Conservation (phyloP, 2,888 invertebrate genomes). For the Dromius quadrimaculatus region DNA sequence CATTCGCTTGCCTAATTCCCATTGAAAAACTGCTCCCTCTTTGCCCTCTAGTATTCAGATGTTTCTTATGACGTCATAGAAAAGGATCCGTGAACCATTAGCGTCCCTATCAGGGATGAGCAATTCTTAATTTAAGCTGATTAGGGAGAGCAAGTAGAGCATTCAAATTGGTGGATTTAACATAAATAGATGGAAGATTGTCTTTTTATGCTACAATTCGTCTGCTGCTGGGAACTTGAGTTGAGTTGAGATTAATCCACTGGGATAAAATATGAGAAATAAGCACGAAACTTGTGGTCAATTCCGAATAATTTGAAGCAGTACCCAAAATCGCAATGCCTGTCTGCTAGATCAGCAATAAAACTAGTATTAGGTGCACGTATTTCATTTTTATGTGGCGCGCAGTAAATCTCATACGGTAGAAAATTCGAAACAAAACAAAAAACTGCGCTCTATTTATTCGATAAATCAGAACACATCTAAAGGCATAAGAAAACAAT, state of each 20-base stretch:
- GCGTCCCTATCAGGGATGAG: background rate
- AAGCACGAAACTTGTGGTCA: too few species aligned
- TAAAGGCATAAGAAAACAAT: conserved; percentile 49
- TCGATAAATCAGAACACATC: conserved; percentile 44
- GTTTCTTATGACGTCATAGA: conserved; percentile 22
- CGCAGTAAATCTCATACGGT: conserved; percentile 29
- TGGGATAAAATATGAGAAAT: too few species aligned
- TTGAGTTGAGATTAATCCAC: too few species aligned
- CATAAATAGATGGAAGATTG: background rate
- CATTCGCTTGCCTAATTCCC: conserved; percentile 39
- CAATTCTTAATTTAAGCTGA: background rate
- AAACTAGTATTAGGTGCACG: conserved; percentile 32
- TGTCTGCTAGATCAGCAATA: conserved; percentile 19
- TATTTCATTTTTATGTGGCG: conserved; percentile 38
- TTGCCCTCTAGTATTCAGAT: conserved; percentile 8
- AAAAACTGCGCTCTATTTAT: conserved; percentile 36
- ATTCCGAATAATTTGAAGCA: too few species aligned
- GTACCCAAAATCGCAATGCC: too few species aligned
- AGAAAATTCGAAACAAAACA: conserved; percentile 29
- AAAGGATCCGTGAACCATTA: conserved; percentile 5
- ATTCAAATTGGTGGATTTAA: background rate
- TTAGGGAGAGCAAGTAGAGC: background rate
- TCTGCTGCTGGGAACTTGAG: too few species aligned
- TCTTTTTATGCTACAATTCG: too few species aligned
- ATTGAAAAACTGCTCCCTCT: conserved; percentile 31